A percentile compares a stretch with the other conserved stretches of the same genome.
These are phyloP conservation scores for Porites australiensis DNA, from an alignment of 64 coral and sea anemone species.

Conservation along the genomic window DNA sequence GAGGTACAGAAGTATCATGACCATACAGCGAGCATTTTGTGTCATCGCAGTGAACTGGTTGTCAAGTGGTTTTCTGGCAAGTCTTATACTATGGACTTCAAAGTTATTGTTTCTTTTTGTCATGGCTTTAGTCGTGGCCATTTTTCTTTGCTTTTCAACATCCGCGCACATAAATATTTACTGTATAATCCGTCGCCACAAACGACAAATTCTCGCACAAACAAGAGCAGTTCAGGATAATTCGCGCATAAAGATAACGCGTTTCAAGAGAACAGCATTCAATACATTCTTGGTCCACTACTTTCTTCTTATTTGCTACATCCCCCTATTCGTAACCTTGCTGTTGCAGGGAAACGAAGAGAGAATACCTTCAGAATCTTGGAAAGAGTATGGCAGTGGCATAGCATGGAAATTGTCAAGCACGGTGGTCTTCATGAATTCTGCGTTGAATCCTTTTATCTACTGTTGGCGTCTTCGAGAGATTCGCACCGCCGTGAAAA, in stretches of 20 bases:
- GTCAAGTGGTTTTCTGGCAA: slow-evolving; percentile 1
- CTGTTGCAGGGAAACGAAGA: not conserved
- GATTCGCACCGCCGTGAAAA: not conserved
- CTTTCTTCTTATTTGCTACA: not conserved
- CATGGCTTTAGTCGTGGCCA: not conserved
- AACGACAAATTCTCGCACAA: not conserved
- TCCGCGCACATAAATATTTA: not conserved
- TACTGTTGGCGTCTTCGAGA: slow-evolving; percentile 32
- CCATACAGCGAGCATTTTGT: not conserved
- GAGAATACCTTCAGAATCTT: not conserved
- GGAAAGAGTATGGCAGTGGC: not conserved
- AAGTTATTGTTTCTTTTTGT: not conserved
- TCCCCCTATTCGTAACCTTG: not conserved
- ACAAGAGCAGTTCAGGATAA: not conserved
- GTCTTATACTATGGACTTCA: not conserved
- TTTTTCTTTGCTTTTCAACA: not conserved
- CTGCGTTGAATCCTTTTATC: slow-evolving; percentile 20
- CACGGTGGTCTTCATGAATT: slow-evolving; percentile 3
- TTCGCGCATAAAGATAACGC: not conserved
- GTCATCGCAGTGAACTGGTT: not conserved
- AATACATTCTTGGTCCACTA: not conserved
- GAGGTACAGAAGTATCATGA: slow-evolving; percentile 35
- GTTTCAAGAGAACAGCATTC: not conserved
- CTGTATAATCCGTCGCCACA: not conserved
- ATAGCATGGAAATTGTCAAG: slow-evolving; percentile 19